Conservation (phyloP, 2,797 vertebrate species). For the Acanthurus lineatus region DNA sequence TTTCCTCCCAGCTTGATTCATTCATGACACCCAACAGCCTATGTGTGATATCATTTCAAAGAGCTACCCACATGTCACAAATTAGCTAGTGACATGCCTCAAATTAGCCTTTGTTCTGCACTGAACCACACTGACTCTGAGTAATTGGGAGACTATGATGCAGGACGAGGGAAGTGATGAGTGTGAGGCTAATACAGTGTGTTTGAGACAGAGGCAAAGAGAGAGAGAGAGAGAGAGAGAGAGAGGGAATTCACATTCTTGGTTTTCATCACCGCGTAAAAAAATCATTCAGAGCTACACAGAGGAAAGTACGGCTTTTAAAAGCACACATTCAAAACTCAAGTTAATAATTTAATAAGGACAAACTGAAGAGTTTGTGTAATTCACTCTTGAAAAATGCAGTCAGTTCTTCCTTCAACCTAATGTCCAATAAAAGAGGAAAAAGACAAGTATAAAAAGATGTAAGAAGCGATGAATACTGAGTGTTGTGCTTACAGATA, state of each 20-base stretch:
- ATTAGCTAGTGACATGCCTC: slow-evolving; percentile 80
- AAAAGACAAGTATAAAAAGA: neutral
- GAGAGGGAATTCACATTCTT: slow-evolving; percentile 33
- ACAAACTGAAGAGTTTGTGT: slow-evolving; percentile 3
- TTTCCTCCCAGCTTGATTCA: slow-evolving; percentile 68
- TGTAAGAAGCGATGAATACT: neutral
- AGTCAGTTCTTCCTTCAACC: slow-evolving; percentile 11
- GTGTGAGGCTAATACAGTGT: slow-evolving; percentile 48
- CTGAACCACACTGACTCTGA: slow-evolving; percentile 73
- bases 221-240: neutral
- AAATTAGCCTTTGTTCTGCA: slow-evolving; percentile 81
- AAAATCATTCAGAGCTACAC: slow-evolving; percentile 5
- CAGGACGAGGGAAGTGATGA: slow-evolving; percentile 67
- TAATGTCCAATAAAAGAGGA: slow-evolving; percentile 1
- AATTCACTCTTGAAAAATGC: slow-evolving; percentile 8
- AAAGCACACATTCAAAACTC: slow-evolving; percentile 30
- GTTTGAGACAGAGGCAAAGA: slow-evolving; percentile 23
- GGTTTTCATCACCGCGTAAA: slow-evolving; percentile 28
- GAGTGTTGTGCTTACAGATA: neutral
- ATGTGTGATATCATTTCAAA: slow-evolving; percentile 81
- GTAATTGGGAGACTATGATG: slow-evolving; percentile 77
- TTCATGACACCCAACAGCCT: slow-evolving; percentile 60
- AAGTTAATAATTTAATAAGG: neutral
- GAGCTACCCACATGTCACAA: slow-evolving; percentile 78
- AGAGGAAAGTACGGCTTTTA: slow-evolving; percentile 1